Evolutionary conservation across 2,797 vertebrate species (phyloP).

Genomic region (Acanthiza pusilla): DNA sequence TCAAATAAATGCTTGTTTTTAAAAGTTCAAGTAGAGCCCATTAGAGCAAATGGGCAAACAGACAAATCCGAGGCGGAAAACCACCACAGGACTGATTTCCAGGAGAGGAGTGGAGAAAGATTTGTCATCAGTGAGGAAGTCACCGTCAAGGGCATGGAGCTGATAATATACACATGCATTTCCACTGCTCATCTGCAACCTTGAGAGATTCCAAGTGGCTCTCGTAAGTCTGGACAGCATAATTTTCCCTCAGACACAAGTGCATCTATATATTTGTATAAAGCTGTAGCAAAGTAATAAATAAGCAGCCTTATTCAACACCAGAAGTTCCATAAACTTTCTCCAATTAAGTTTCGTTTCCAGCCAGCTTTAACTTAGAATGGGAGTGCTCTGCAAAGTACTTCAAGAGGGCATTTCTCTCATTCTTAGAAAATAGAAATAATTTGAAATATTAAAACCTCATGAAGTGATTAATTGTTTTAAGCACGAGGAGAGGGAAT

Average conservation of each 20-base stretch:
- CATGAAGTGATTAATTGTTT: background rate
- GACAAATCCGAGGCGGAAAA: background rate
- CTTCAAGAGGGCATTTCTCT: background rate
- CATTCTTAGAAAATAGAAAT: background rate
- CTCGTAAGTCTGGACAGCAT: conserved; percentile 15
- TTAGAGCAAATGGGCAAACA: background rate
- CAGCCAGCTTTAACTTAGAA: background rate
- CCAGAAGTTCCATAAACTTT: background rate
- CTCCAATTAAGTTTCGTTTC: background rate
- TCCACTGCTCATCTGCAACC: conserved; percentile 33
- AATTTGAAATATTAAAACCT: background rate
- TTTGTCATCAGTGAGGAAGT: conserved; percentile 18
- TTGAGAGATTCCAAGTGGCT: conserved; percentile 37
- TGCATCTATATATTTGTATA: conserved; percentile 25
- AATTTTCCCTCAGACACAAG: conserved; percentile 2
- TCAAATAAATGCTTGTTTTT: background rate
- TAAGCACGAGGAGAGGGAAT: background rate
- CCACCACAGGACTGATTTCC: background rate
- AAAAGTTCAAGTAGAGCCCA: background rate
- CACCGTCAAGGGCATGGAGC: conserved; percentile 44
- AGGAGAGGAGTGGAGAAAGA: background rate
- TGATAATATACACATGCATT: conserved; percentile 37
- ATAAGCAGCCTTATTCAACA: conserved; percentile 31
- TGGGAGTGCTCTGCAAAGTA: background rate
- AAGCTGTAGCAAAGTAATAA: conserved; percentile 39